Evolutionary conservation across 2,113 vertebrate species (phyloP).

Genomic region (Mugil cephalus): DNA sequence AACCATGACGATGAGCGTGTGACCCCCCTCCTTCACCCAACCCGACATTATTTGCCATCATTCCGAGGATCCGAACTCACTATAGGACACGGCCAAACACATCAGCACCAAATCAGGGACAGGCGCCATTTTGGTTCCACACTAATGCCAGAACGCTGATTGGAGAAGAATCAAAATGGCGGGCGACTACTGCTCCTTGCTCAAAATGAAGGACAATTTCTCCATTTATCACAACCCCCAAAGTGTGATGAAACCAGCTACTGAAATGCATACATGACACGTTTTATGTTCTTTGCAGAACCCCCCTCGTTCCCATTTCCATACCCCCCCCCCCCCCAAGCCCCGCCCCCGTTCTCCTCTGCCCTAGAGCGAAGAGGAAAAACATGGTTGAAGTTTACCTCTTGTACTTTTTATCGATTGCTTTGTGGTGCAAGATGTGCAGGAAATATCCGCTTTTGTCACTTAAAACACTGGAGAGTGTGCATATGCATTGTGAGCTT

Average conservation of each 20-base stretch:
- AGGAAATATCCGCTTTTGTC: slow-evolving; percentile 88
- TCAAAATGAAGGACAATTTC: slow-evolving; percentile 94
- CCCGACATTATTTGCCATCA: slow-evolving; percentile 89
- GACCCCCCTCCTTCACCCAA: slow-evolving; percentile 82
- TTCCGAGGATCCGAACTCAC: slow-evolving; percentile 92
- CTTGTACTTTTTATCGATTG: slow-evolving; percentile 79
- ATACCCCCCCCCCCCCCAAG: background rate
- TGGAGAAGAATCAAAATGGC: slow-evolving; percentile 73
- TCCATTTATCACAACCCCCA: slow-evolving; percentile 76
- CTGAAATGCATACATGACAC: slow-evolving; percentile 89
- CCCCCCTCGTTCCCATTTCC: background rate
- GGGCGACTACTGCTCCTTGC: slow-evolving; percentile 90
- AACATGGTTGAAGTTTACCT: slow-evolving; percentile 78
- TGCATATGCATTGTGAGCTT: slow-evolving; percentile 88
- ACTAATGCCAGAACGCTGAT: slow-evolving; percentile 70
- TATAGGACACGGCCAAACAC: slow-evolving; percentile 93
- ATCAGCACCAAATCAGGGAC: slow-evolving; percentile 85
- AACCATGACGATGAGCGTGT: slow-evolving; percentile 99
- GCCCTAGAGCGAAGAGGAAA: slow-evolving; percentile 50
- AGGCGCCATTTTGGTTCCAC: slow-evolving; percentile 77
- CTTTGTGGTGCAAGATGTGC: slow-evolving; percentile 85
- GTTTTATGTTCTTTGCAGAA: slow-evolving; percentile 68
- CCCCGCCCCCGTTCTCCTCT: slow-evolving; percentile 13
- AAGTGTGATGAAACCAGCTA: slow-evolving; percentile 89
- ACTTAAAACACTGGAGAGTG: slow-evolving; percentile 93